Evolutionary conservation across 2,113 vertebrate species (phyloP), one percentile per base, ranked within the genome.

Genomic region (Periophthalmodon schlosseri): DNA sequence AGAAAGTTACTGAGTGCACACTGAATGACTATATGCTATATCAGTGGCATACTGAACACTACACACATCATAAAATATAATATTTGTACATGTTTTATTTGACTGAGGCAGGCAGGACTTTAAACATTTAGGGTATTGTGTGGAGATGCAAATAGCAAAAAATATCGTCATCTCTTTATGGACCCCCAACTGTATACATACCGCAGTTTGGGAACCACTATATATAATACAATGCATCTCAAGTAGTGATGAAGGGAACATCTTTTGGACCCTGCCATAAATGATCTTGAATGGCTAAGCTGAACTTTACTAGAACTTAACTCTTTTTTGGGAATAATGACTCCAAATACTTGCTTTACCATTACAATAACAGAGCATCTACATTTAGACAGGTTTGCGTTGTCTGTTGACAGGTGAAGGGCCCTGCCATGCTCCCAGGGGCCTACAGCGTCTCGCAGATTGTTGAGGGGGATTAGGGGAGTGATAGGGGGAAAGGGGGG

Each of bases 381-480:
- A 64, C 49, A 73, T 72, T 57, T 73, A 50, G 77, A 46, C 3
- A 46, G 70, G 69, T 70, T 44, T 50, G 56, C 71, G 61, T 67
- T 65, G 74, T 79, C 85, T 91, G 87, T 78, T 87, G 87, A 89
- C 84, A 90, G 82, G 84, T 88, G 86, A 89, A 84, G 83, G 85
- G 84, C 83, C 79, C 77, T 14, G 24, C 70, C 77, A 69, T 66
- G 72, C 76, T 84, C 88, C 78, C 80, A 0, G 69, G 89, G 89
- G 88, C 82, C 71, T 63, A 49, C 13, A 47, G 72, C 81, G 75
- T 82, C 83, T 81, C 79, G 77, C 63, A 61, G 71, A 87, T 86
- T 86, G 82, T 83, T 73, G 78, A 85, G 76, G 79, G 79, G 88
- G 88, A 92, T 86, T 90, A 88, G 81, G 71, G 80, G 76, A 68